Evolutionary conservation across 1,140 invertebrate genomes (phyloP).

Genomic region (Thaumatotibia leucotreta): DNA sequence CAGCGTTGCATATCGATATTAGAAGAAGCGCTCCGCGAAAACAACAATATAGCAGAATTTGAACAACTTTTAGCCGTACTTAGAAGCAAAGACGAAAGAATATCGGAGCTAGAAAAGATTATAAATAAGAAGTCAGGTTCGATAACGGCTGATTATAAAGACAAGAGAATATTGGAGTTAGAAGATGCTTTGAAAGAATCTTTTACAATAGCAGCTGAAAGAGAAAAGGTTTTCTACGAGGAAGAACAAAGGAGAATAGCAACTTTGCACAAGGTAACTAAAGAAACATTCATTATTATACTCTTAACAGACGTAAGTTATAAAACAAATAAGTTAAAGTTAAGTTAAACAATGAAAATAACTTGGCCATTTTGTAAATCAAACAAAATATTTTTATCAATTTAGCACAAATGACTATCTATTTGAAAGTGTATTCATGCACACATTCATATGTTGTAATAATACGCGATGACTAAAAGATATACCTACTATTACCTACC

Average conservation of each 20-base stretch:
- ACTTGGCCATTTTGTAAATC: no score
- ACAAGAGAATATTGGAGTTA: conserved; percentile 84
- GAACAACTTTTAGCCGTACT: conserved; percentile 73
- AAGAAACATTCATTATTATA: conserved; percentile 16
- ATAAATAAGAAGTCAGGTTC: conserved; percentile 72
- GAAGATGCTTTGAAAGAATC: conserved; percentile 87
- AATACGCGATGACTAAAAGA: no score
- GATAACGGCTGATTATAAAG: conserved; percentile 37
- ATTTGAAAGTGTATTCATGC: no score
- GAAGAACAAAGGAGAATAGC: conserved; percentile 79
- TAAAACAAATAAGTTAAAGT: no score
- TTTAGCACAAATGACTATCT: no score
- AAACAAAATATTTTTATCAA: no score
- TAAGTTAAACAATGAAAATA: no score
- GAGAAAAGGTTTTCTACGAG: conserved; percentile 79
- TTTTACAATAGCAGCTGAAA: conserved; percentile 80
- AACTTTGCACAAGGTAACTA: conserved; percentile 80
- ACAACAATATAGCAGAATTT: conserved; percentile 77
- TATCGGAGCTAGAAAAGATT: conserved; percentile 72
- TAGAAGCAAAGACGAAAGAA: conserved; percentile 76
- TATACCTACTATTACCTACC: no score
- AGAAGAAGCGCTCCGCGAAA: conserved; percentile 74
- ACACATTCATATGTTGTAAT: no score
- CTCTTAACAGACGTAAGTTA: no score
- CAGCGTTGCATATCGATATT: conserved; percentile 77